Percentiles rank a stretch among this genome's conserved stretches.
phyloP scores from a whole-genome alignment of 2,113 vertebrate species.

The Alosa alosa region DNA sequence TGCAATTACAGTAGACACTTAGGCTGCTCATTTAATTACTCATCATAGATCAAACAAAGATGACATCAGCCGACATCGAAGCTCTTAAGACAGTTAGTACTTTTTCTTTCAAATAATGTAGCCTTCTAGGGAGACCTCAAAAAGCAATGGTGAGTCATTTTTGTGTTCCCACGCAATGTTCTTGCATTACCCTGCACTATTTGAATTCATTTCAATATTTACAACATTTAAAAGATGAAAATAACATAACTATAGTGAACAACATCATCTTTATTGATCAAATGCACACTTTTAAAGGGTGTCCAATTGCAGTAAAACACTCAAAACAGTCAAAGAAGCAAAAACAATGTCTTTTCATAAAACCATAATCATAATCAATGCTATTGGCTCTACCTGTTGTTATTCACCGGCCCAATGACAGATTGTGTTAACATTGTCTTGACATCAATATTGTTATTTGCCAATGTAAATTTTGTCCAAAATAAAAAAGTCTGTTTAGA shows the following conservation, averaged over 20 bases:
- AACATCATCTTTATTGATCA: neutral
- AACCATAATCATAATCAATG: neutral
- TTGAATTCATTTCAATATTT: too few relatives aligned
- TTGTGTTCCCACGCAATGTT: too few relatives aligned
- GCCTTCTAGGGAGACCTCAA: too few relatives aligned
- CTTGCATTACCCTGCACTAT: too few relatives aligned
- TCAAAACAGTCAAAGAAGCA: neutral
- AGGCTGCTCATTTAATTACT: too few relatives aligned
- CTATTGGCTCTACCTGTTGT: neutral
- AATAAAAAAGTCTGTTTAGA: neutral
- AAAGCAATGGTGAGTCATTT: too few relatives aligned
- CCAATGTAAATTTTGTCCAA: neutral
- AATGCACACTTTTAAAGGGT: neutral
- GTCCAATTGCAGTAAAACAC: neutral
- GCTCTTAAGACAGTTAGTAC: too few relatives aligned
- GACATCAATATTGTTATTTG: neutral
- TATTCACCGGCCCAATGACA: neutral
- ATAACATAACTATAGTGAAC: neutral
- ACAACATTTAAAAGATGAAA: neutral
- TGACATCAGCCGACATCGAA: too few relatives aligned
- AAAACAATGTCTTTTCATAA: neutral
- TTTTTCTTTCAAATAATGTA: too few relatives aligned
- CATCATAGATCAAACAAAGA: too few relatives aligned
- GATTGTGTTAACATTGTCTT: neutral
- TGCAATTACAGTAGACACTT: too few relatives aligned